phyloP scores from a whole-genome alignment of 2,888 invertebrate genomes.

The Lathronympha strigana region DNA sequence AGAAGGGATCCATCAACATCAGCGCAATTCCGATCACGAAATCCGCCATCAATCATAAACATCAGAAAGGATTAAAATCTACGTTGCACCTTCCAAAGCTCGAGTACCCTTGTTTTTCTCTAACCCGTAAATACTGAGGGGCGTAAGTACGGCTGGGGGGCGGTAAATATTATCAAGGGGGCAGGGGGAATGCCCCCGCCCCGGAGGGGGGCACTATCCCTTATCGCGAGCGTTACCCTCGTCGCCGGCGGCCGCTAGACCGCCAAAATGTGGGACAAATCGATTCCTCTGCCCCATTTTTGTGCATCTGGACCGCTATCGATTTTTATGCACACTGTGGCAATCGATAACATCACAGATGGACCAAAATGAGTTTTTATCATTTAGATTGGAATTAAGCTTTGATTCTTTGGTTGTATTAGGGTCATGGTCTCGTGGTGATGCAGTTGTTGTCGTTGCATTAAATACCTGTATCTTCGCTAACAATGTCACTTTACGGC shows the following conservation, averaged over 20 bases:
- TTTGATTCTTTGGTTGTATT: neutral
- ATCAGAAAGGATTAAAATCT: constrained; percentile 85
- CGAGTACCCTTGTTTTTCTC: constrained; percentile 85
- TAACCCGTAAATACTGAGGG: constrained; percentile 84
- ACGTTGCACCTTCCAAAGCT: constrained; percentile 84
- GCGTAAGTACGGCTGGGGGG: constrained; percentile 84
- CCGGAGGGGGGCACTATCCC: constrained; percentile 81
- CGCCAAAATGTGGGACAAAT: constrained; percentile 83
- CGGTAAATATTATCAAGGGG: constrained; percentile 83
- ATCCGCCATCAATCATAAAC: constrained; percentile 84
- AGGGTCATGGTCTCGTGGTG: constrained; percentile 3
- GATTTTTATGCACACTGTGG: constrained; percentile 61
- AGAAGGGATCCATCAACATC: constrained; percentile 81
- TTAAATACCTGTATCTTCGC: constrained; percentile 58
- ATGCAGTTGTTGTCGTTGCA: neutral
- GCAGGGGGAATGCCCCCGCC: constrained; percentile 67
- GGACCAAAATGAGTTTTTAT: neutral
- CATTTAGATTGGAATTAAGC: neutral
- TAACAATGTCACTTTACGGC: constrained; percentile 69
- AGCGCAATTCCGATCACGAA: constrained; percentile 77
- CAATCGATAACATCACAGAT: constrained; percentile 51
- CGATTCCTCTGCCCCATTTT: constrained; percentile 82
- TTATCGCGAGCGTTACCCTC: constrained; percentile 84
- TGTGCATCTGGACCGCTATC: constrained; percentile 83
- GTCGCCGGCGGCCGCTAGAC: constrained; percentile 76